Evolutionary conservation across 1,140 invertebrate species (phyloP).

Genomic region (Caenorhabditis inopinata): DNA sequence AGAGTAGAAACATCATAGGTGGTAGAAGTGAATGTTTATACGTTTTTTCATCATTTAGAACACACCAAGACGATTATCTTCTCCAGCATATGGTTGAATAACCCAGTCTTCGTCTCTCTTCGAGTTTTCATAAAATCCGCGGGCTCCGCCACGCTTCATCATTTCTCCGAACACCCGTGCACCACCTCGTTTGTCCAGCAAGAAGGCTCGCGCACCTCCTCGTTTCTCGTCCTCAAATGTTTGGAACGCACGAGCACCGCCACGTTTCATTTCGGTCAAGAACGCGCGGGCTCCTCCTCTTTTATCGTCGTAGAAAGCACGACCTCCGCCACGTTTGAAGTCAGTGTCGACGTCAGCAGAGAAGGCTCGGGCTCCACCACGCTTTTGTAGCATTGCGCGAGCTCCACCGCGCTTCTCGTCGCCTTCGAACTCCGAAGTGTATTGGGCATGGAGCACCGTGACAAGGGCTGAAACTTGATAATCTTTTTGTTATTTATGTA

Average conservation of each 20-base stretch:
- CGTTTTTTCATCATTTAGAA: not conserved
- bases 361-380: slow-evolving; percentile 38
- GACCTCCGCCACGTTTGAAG: slow-evolving; percentile 29
- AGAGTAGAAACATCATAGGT: too few species aligned
- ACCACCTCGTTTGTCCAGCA: slow-evolving; percentile 33
- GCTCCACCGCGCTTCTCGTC: slow-evolving; percentile 39
- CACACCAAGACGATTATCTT: slow-evolving; percentile 27
- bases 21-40: not conserved
- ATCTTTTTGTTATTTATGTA: too few species aligned
- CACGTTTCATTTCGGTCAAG: slow-evolving; percentile 11
- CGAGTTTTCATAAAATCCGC: slow-evolving; percentile 5
- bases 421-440: slow-evolving; percentile 9
- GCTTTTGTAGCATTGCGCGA: slow-evolving; percentile 30
- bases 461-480: not conserved
- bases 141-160: slow-evolving; percentile 23
- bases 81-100: not conserved
- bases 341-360: not conserved
- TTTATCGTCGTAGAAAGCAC: slow-evolving; percentile 16
- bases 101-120: slow-evolving; percentile 24
- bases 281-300: slow-evolving; percentile 15
- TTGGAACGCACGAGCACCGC: slow-evolving; percentile 31
- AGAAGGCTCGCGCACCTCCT: slow-evolving; percentile 30
- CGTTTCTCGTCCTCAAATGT: slow-evolving; percentile 25
- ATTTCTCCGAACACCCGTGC: slow-evolving; percentile 26
- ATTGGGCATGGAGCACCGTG: slow-evolving; percentile 19